A percentile compares a stretch with the other conserved stretches of the same genome.
phyloP scores from a whole-genome alignment of 2,888 invertebrate species.

The Sialis lutaria region DNA sequence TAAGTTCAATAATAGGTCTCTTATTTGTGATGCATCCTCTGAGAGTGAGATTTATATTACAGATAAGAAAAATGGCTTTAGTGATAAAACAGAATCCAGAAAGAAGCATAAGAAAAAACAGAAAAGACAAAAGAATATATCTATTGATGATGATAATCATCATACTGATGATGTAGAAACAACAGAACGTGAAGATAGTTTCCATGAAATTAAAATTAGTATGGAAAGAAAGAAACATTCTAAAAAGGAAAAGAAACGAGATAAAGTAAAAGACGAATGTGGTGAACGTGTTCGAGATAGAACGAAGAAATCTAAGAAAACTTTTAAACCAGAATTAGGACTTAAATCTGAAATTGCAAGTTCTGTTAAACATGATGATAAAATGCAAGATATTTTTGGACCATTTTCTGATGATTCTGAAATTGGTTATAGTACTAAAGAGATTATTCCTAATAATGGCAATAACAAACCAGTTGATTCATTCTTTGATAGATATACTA shows the following conservation, averaged over 20 bases:
- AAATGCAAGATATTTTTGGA: conserved; percentile 80
- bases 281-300: conserved; percentile 34
- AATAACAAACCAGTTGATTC: conserved; percentile 15
- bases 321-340: conserved; percentile 17
- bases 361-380: conserved; percentile 45
- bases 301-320: conserved; percentile 37
- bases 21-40: conserved; percentile 26
- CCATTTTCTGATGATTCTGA: conserved; percentile 58
- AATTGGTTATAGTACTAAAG: conserved; percentile 18
- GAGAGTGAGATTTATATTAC: conserved; percentile 29
- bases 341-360: conserved; percentile 22
- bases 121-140: conserved; percentile 51
- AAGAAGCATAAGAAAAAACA: conserved; percentile 77
- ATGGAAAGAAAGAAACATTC: conserved; percentile 25
- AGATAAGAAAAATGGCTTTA: conserved; percentile 9
- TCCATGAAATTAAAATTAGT: conserved; percentile 20
- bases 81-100: conserved; percentile 31
- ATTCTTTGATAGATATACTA: conserved; percentile 16
- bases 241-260: conserved; percentile 42
- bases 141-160: conserved; percentile 37
- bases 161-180: conserved; percentile 23
- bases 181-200: conserved; percentile 14
- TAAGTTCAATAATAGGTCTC: conserved; percentile 3
- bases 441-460: conserved; percentile 8
- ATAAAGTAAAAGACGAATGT: conserved; percentile 35